These are phyloP conservation scores for Leptopilina syphax DNA, from an alignment of 2,888 invertebrate genomes.

Conservation along the genomic window DNA sequence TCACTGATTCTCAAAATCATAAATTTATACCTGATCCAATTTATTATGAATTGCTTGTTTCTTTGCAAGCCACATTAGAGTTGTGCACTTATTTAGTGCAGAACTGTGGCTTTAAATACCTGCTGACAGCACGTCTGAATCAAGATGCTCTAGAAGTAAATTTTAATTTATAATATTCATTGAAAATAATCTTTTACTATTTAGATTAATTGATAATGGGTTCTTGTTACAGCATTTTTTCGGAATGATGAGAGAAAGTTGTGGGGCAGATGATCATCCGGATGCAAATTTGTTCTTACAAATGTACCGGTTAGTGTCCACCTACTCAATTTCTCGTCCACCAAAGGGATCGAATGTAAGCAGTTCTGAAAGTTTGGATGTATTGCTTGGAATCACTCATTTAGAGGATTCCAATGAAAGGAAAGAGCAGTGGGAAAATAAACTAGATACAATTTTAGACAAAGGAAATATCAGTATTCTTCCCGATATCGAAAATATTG, in stretches of 20 bases:
- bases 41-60: not conserved
- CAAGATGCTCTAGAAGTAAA: not conserved
- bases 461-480: no score
- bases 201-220: not conserved
- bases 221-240: constrained; percentile 34
- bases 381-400: not conserved
- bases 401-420: not conserved
- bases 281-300: constrained; percentile 25
- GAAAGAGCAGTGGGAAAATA: no score
- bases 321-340: constrained; percentile 30
- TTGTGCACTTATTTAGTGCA: not conserved
- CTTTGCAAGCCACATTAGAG: not conserved
- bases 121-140: not conserved
- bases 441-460: no score
- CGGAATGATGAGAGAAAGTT: constrained; percentile 42
- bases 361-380: not conserved
- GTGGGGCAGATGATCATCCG: constrained; percentile 39
- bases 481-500: no score
- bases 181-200: not conserved
- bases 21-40: not conserved
- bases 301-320: constrained; percentile 24
- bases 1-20: not conserved
- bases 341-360: constrained; percentile 38
- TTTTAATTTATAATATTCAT: no score
- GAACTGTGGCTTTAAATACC: not conserved